Conservation (phyloP, 2,888 invertebrate genomes). For the Microdon myrmicae region DNA sequence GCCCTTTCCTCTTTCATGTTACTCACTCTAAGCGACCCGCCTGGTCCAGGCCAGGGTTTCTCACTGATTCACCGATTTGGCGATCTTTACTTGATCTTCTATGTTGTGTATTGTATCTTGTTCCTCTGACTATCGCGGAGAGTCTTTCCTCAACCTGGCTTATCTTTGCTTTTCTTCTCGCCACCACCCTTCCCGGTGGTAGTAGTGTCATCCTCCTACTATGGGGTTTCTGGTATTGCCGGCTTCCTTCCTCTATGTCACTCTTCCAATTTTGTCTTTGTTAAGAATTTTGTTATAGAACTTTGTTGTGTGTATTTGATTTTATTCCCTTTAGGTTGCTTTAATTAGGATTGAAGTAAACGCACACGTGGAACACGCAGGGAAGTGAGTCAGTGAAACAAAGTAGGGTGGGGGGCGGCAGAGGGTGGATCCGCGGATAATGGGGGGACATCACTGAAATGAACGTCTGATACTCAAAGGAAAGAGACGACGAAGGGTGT, state of each 20-base stretch:
- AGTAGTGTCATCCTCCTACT: constrained; percentile 17
- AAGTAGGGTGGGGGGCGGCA: not conserved
- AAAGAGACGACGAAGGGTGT: no score
- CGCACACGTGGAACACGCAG: no score
- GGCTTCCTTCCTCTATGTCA: constrained; percentile 1
- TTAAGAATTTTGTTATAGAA: constrained; percentile 29
- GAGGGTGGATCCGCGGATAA: not conserved
- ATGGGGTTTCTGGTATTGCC: constrained; percentile 3
- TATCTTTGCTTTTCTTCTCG: not conserved
- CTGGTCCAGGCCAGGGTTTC: no score
- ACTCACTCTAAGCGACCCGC: no score
- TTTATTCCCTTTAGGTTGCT: not conserved
- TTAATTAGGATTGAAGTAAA: no score
- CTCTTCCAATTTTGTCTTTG: constrained; percentile 11
- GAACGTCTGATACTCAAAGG: no score
- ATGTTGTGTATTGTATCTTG: not conserved
- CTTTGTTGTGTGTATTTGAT: constrained; percentile 10
- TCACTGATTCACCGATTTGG: no score
- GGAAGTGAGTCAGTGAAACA: not conserved
- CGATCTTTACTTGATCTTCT: no score
- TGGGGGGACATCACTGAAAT: no score
- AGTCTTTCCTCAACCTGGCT: no score
- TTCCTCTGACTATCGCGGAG: constrained; percentile 4
- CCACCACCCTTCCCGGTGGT: not conserved
- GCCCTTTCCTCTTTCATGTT: not conserved